Evolutionary conservation across 2,797 vertebrate species (phyloP).

Genomic region (Squalus acanthias): DNA sequence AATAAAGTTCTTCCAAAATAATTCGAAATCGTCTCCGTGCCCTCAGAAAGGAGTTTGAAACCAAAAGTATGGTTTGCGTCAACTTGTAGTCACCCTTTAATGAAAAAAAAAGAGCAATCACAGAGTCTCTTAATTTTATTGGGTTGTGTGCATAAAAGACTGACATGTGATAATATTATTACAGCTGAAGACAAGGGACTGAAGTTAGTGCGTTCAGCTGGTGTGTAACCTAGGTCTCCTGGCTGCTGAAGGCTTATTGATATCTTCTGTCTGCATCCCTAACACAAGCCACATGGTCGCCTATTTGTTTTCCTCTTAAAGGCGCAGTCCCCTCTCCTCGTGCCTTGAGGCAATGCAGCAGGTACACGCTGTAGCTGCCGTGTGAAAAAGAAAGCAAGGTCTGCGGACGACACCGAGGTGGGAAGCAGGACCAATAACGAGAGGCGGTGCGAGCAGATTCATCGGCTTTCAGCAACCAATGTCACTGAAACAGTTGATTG

Average conservation of each 20-base stretch:
- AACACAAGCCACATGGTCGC: constrained; percentile 31
- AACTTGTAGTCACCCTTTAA: constrained; percentile 5
- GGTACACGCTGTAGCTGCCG: too few species aligned
- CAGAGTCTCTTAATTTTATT: constrained; percentile 20
- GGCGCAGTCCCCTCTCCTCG: background rate
- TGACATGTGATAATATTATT: constrained; percentile 35
- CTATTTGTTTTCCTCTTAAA: background rate
- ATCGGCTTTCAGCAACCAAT: background rate
- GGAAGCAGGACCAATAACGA: too few species aligned
- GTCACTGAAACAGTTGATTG: background rate
- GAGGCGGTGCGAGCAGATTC: too few species aligned
- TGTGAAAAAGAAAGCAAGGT: too few species aligned
- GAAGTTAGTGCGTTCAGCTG: background rate
- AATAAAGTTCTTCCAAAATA: background rate
- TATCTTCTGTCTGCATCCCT: constrained; percentile 29
- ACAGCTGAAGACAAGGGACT: background rate
- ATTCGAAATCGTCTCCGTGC: background rate
- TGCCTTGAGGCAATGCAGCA: background rate
- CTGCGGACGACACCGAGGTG: background rate
- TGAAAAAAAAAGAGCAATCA: background rate
- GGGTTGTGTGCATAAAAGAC: constrained; percentile 26
- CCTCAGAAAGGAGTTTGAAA: background rate
- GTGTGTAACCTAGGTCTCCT: constrained; percentile 22
- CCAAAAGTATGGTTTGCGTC: constrained; percentile 7
- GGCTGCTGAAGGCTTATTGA: constrained; percentile 31